Evolutionary conservation across 2,888 invertebrate species (phyloP).

Genomic region (Heliconius ethilla): DNA sequence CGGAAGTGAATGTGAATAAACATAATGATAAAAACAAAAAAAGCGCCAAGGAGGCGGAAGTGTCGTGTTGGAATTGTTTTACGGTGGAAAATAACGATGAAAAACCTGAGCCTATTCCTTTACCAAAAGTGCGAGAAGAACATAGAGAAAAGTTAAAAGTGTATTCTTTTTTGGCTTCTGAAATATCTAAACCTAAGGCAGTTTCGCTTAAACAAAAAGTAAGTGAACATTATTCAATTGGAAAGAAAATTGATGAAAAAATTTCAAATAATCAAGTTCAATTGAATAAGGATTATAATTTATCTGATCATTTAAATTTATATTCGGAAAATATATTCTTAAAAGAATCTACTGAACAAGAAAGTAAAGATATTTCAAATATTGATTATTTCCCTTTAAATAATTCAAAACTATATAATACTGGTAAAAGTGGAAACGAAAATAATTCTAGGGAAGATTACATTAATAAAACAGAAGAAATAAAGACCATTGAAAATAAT

Average conservation of each 20-base stretch:
- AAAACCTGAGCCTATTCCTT: slow-evolving; percentile 54
- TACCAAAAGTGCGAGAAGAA: slow-evolving; percentile 61
- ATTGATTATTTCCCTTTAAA: background rate
- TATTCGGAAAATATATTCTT: background rate
- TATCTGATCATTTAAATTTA: background rate
- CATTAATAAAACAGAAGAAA: background rate
- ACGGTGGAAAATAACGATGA: slow-evolving; percentile 54
- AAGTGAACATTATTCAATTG: slow-evolving; percentile 62
- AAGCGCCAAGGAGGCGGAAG: slow-evolving; percentile 53
- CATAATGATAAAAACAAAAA: slow-evolving; percentile 46
- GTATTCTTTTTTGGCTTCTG: slow-evolving; percentile 66
- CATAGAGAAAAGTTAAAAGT: slow-evolving; percentile 65
- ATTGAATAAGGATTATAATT: background rate
- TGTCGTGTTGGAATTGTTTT: slow-evolving; percentile 74
- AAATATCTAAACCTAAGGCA: slow-evolving; percentile 65
- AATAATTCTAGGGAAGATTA: background rate
- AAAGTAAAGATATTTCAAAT: slow-evolving; percentile 1
- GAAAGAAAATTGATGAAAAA: slow-evolving; percentile 64
- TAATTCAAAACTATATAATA: background rate
- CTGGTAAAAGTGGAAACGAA: background rate
- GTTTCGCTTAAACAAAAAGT: slow-evolving; percentile 70
- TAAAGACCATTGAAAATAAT: background rate
- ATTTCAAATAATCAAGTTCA: slow-evolving; percentile 43
- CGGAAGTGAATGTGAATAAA: slow-evolving; percentile 41
- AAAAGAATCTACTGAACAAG: background rate